Evolutionary conservation across 2,797 vertebrate species (phyloP).

Genomic region (Sciaenops ocellatus): DNA sequence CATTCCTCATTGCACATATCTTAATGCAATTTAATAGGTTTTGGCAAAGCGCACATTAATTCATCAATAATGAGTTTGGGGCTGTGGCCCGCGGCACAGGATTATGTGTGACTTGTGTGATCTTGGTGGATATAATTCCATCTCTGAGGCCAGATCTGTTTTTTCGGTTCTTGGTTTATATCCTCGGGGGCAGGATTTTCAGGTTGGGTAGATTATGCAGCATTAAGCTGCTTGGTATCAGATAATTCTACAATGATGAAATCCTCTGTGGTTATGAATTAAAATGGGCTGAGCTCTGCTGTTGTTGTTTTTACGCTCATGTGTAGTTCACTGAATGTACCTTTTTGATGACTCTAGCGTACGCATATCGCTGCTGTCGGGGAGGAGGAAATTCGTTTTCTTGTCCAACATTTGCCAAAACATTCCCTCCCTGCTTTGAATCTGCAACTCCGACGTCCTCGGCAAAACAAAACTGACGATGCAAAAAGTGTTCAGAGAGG

Average conservation of each 20-base stretch:
- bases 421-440: conserved; percentile 33
- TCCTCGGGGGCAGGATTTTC: conserved; percentile 75
- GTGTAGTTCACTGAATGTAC: conserved; percentile 2
- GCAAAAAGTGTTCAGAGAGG: conserved; percentile 35
- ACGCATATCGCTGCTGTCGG: not conserved
- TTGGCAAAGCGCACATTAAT: conserved; percentile 52
- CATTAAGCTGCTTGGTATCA: conserved; percentile 81
- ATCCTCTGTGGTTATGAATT: conserved; percentile 74
- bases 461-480: conserved; percentile 41
- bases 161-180: conserved; percentile 51
- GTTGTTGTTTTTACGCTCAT: conserved; percentile 36
- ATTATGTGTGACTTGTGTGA: conserved; percentile 60
- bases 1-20: conserved; percentile 26
- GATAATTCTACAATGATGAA: conserved; percentile 78
- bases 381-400: conserved; percentile 28
- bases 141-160: conserved; percentile 59
- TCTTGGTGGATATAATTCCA: conserved; percentile 62
- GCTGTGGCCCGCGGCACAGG: conserved; percentile 23
- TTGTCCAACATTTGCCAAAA: conserved; percentile 32
- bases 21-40: conserved; percentile 57
- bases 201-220: conserved; percentile 77
- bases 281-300: conserved; percentile 45
- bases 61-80: conserved; percentile 57
- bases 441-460: not conserved
- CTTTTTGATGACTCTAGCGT: conserved; percentile 22